Evolutionary conservation across 2,888 invertebrate species (phyloP), one percentile per base, ranked within the genome.

Genomic region (Pseudeuparius sepicola): DNA sequence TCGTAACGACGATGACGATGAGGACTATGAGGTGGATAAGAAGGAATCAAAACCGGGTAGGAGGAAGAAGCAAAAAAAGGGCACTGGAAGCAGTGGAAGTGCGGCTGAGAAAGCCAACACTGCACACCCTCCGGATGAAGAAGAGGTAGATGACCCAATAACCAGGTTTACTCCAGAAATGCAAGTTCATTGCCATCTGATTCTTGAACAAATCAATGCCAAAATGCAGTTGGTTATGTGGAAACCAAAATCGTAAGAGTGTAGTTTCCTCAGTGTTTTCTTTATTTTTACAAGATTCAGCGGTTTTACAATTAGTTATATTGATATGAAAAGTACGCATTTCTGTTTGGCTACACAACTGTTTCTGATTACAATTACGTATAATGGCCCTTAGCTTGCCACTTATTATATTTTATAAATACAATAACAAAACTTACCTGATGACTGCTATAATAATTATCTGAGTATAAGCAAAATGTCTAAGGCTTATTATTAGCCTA

Each of bases 171-270:
- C 73, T 5, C 65, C 71, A 9, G 78, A 82, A 31, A 84, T 83
- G 54, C 70, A 80, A 24, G 66, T 75, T 9, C 75, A 83, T 16
- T 84, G 82, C 56, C 66, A 72, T 4, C 67, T 85, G 10, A 81
- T 87, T 42, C 65, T 87, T 17, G 73, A 77, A 12, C 87, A 87
- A 61, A 70, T 87, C 35, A 87, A 87, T 56, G 68, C 83, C 36
- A 86, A 86, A 61, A 75, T 85, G 67, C 64, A 69, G 14, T 64
- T 74, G 2, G 80, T 81, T 14, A 77, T 75, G 0, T 83, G 83
- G 81, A 78, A 75, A 43, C 78, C 78, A 14, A 45, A 40, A 23
- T 37, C 37, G 11, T 39, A 41, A 31, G 4, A 13, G 9, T 18
- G 5, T 25, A 11, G 14, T 12, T 26, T 9, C n/a, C n/a, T n/a